A percentile compares a stretch with the other conserved stretches of the same genome.
Evolutionary conservation across 2,888 invertebrate species (phyloP).

Genomic region (Eupelmus urozonus): DNA sequence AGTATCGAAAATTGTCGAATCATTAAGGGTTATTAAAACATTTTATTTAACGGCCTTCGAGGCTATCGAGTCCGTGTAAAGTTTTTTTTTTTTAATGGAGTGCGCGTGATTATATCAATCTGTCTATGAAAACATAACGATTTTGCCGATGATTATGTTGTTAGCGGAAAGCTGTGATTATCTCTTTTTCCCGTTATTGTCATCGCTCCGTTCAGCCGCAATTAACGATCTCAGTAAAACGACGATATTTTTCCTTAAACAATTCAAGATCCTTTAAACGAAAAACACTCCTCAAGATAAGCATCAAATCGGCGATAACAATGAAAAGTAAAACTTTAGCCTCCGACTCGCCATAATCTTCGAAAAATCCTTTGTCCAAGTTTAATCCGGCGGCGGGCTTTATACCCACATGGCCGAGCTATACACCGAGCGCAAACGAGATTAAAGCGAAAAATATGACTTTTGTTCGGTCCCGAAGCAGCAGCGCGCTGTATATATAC

Average conservation of each 20-base stretch:
- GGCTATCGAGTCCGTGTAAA: not conserved
- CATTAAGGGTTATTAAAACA: slow-evolving; percentile 31
- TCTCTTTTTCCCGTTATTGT: too few species aligned
- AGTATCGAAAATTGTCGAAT: slow-evolving; percentile 26
- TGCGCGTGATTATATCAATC: not conserved
- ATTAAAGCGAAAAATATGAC: slow-evolving; percentile 44
- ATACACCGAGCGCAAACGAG: slow-evolving; percentile 20
- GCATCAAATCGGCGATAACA: too few species aligned
- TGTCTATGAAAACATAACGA: not conserved
- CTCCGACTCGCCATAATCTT: not conserved
- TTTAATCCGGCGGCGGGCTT: slow-evolving; percentile 28
- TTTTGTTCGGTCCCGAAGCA: slow-evolving; percentile 12
- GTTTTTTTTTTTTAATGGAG: not conserved
- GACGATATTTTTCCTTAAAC: too few species aligned
- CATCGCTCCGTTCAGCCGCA: too few species aligned
- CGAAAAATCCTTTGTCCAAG: slow-evolving; percentile 22
- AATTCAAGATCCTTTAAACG: too few species aligned
- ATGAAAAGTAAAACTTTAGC: too few species aligned
- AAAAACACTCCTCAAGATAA: too few species aligned
- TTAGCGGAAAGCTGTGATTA: not conserved
- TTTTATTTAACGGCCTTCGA: slow-evolving; percentile 27
- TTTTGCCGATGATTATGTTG: not conserved
- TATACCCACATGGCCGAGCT: not conserved
- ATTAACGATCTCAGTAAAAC: too few species aligned
- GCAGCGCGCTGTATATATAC: not conserved